These are phyloP conservation scores for Eurystomus glaucurus DNA, from an alignment of 2,797 vertebrate species.

Conservation along the genomic window DNA sequence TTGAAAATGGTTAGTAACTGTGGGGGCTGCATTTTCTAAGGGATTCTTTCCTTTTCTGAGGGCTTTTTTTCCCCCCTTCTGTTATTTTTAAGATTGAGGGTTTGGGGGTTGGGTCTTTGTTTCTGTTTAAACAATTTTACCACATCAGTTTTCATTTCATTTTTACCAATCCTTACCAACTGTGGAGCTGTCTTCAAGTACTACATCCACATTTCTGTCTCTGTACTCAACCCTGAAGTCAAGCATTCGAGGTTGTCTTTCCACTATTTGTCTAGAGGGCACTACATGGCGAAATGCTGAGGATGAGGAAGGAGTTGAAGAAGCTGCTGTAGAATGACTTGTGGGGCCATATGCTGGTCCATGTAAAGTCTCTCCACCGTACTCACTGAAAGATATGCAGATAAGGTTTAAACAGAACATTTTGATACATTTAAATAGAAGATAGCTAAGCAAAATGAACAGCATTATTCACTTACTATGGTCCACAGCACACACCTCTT, in stretches of 20 bases:
- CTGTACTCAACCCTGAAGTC: constrained; percentile 98
- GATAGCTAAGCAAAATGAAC: neutral
- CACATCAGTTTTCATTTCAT: neutral
- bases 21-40: neutral
- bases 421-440: neutral
- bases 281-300: constrained; percentile 93
- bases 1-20: constrained; percentile 7
- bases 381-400: constrained; percentile 86
- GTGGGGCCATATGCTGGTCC: constrained; percentile 88
- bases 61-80: neutral
- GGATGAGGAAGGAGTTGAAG: constrained; percentile 87
- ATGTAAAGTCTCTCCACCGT: constrained; percentile 90
- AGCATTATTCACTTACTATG: neutral
- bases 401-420: neutral
- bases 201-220: constrained; percentile 94
- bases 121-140: neutral
- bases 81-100: neutral
- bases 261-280: constrained; percentile 92
- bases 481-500: neutral
- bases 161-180: constrained; percentile 90
- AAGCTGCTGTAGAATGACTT: constrained; percentile 82
- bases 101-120: neutral
- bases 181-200: constrained; percentile 94
- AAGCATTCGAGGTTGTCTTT: constrained; percentile 95
- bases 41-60: neutral